A percentile compares a stretch with the other conserved stretches of the same genome.
Evolutionary conservation across 1,140 invertebrate genomes (phyloP).

Genomic region (Bombus vancouverensis): DNA sequence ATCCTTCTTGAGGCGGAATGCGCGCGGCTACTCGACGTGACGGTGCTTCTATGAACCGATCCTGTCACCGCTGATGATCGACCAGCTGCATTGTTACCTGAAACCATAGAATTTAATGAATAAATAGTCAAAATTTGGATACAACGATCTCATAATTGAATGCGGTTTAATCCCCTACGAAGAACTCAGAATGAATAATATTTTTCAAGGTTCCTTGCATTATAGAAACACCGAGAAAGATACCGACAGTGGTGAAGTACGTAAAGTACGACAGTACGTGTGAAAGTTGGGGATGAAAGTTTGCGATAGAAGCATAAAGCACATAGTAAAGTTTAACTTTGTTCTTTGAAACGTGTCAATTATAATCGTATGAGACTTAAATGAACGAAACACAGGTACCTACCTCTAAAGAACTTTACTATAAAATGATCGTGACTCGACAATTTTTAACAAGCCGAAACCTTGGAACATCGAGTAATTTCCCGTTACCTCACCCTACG

Average conservation of each 20-base stretch:
- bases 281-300: too few species aligned
- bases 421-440: neutral
- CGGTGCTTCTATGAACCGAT: constrained; percentile 65
- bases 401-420: too few species aligned
- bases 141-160: neutral
- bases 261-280: too few species aligned
- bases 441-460: neutral
- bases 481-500: too few species aligned
- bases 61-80: constrained; percentile 74
- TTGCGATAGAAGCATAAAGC: neutral
- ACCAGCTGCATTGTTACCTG: constrained; percentile 66
- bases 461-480: neutral
- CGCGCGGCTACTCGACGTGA: constrained; percentile 58
- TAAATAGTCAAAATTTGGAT: too few species aligned
- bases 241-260: too few species aligned
- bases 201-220: too few species aligned
- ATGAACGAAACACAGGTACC: neutral
- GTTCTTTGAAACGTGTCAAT: neutral
- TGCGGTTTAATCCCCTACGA: neutral
- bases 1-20: constrained; percentile 66
- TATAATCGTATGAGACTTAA: neutral
- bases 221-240: too few species aligned
- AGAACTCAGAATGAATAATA: too few species aligned
- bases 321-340: neutral
- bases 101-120: neutral